Evolutionary conservation across 2,888 invertebrate genomes (phyloP), one percentile per base, ranked within the genome.

Genomic region (Spilosoma lubricipeda): DNA sequence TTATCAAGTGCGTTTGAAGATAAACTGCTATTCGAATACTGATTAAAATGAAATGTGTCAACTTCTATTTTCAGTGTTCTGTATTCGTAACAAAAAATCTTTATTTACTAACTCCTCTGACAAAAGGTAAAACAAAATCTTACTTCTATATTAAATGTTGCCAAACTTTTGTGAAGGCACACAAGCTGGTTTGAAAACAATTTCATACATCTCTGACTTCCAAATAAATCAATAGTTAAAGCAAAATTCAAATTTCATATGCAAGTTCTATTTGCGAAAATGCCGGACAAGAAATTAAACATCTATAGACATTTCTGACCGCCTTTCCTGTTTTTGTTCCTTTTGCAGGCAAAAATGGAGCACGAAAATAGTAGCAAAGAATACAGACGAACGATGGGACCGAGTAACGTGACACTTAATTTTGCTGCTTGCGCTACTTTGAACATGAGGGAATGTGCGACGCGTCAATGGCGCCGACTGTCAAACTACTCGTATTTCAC

Each of bases 321-420:
- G 78, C 80, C 81, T 79, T 82, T 81, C 84, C 79, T 84, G 81
- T 85, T 80, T 84, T 83, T 83, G 67, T 77, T 56, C n/a, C 84
- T 89, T 89, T 90, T 90, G 89, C 79, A 80, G 83, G 83, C 88
- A 89, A 90, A 89, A 90, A 88, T 87, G 88, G 86, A 85, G 83
- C 83, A 85, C 74, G 84, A 83, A 88, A 87, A 88, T 86, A 80
- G 77, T 79, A 84, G 77, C 75, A 80, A 85, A 84, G 82, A 85
- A 86, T 81, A 82, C 81, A 85, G 89, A 89, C 85, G 86, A 82
- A 82, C 80, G 83, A 83, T 81, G 83, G 86, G 80, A 85, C 85
- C 83, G 78, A 82, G 86, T 86, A 86, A 87, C 84, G 86, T 88
- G 89, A 89, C 88, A 90, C 86, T 90, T 91, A 90, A 92, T 91